These are phyloP conservation scores for Pseudopleuronectes americanus DNA, from an alignment of 2,797 vertebrate species.

Conservation along the genomic window DNA sequence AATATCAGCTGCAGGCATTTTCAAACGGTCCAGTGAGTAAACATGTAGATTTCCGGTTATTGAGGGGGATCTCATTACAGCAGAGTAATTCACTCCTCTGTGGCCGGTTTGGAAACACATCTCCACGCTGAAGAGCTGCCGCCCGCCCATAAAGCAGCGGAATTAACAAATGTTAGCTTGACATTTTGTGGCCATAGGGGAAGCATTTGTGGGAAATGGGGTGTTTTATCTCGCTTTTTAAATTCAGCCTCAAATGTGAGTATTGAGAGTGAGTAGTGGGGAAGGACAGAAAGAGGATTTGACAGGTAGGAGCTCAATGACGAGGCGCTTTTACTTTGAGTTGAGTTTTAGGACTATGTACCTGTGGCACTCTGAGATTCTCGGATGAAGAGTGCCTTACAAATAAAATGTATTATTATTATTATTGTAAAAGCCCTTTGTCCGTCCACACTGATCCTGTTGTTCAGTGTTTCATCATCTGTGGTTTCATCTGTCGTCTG, in stretches of 20 bases:
- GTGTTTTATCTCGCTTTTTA: conserved; percentile 37
- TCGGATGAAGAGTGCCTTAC: no score
- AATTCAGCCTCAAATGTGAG: conserved; percentile 25
- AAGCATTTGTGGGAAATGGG: conserved; percentile 44
- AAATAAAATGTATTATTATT: no score
- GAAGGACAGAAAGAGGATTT: conserved; percentile 27
- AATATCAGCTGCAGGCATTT: conserved; percentile 31
- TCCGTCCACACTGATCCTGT: no score
- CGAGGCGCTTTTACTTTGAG: no score
- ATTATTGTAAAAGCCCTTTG: no score
- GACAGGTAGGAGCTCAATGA: conserved; percentile 28
- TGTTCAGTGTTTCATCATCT: no score
- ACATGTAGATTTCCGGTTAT: conserved; percentile 45
- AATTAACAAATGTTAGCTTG: conserved; percentile 41
- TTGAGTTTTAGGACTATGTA: no score
- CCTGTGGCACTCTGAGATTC: no score
- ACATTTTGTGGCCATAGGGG: conserved; percentile 45
- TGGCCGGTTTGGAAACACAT: conserved; percentile 26
- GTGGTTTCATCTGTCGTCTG: no score
- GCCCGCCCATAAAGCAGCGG: conserved; percentile 19
- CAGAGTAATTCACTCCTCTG: conserved; percentile 44
- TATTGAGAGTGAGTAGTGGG: conserved; percentile 22
- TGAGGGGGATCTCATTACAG: conserved; percentile 48
- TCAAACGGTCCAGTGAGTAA: conserved; percentile 40
- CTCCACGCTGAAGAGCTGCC: conserved; percentile 15